phyloP scores from a whole-genome alignment of 2,113 vertebrate species.

The Pelvicachromis taeniatus region DNA sequence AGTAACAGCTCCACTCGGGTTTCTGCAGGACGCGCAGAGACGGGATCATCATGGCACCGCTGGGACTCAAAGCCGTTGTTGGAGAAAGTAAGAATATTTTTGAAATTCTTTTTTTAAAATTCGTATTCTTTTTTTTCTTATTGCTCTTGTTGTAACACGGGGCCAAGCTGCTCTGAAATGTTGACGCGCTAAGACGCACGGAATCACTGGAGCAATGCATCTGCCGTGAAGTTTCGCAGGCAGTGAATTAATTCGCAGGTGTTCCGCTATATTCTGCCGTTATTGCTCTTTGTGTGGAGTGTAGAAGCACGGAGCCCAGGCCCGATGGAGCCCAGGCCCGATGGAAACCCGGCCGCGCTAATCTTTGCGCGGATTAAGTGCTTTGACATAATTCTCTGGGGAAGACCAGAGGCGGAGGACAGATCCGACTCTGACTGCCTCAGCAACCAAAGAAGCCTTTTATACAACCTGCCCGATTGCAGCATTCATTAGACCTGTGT shows the following conservation, averaged over 20 bases:
- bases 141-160: not conserved
- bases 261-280: not conserved
- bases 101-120: not conserved
- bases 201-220: not conserved
- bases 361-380: constrained; percentile 64
- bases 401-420: not conserved
- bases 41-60: constrained; percentile 79
- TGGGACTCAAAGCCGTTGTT: constrained; percentile 86
- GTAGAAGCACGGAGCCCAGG: not conserved
- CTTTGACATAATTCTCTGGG: constrained; percentile 31
- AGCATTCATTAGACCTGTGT: not conserved
- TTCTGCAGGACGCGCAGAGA: not conserved
- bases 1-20: not conserved
- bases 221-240: not conserved
- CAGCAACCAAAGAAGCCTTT: not conserved
- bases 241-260: not conserved
- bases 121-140: fast-evolving
- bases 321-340: constrained; percentile 1
- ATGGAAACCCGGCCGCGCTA: constrained; percentile 56
- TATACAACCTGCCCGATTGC: fast-evolving
- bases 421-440: not conserved
- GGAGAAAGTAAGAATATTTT: constrained; percentile 81
- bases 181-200: not conserved
- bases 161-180: not conserved
- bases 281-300: not conserved